These are phyloP conservation scores for Drosophila subquinaria DNA, from an alignment of 2,888 invertebrate species.

Conservation along the genomic window DNA sequence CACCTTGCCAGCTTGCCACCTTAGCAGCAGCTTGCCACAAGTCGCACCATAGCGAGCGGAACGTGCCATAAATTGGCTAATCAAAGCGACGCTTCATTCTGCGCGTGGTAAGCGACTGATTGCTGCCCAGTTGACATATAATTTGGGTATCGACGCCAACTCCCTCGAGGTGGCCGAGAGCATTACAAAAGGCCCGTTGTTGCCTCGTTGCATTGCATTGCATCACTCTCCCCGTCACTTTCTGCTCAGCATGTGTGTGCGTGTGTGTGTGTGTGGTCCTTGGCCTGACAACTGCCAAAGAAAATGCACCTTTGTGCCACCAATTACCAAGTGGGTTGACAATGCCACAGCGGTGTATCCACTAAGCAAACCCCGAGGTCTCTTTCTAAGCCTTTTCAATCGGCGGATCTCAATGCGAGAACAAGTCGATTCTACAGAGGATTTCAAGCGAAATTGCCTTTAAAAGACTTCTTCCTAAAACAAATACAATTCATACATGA, in stretches of 20 bases:
- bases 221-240: conserved; percentile 22
- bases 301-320: conserved; percentile 8
- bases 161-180: conserved; percentile 37
- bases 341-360: neutral
- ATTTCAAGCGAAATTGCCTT: neutral
- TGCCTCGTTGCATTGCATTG: conserved; percentile 17
- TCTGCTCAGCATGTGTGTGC: neutral
- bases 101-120: conserved; percentile 46
- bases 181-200: conserved; percentile 7
- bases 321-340: conserved; percentile 6
- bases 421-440: neutral
- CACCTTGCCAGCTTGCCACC: conserved; percentile 5
- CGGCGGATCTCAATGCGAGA: neutral
- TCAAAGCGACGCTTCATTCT: conserved; percentile 71
- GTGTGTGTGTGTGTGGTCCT: conserved; percentile 29
- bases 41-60: conserved; percentile 60
- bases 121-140: conserved; percentile 50
- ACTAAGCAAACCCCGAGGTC: neutral
- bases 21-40: conserved; percentile 13
- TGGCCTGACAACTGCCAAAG: conserved; percentile 1
- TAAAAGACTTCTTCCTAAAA: neutral
- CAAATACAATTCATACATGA: neutral
- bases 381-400: neutral
- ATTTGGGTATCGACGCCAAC: conserved; percentile 64
- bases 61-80: conserved; percentile 85